These are phyloP conservation scores for Oreotrochilus melanogaster DNA, from an alignment of 2,113 vertebrate genomes.

Conservation along the genomic window DNA sequence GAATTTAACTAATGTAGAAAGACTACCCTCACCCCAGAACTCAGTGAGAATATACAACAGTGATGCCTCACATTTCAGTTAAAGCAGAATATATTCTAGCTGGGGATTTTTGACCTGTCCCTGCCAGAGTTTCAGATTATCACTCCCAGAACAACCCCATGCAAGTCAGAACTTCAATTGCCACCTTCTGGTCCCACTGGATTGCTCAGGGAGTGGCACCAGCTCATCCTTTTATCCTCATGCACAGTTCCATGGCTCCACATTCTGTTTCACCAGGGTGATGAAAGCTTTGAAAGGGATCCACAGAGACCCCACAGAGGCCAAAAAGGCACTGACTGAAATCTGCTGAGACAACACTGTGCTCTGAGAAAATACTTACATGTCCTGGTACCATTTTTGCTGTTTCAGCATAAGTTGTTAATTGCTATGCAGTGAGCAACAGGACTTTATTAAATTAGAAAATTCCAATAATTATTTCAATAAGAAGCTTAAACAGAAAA, in stretches of 20 bases:
- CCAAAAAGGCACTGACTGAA: neutral
- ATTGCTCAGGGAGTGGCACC: neutral
- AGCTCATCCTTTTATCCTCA: neutral
- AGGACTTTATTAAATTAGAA: neutral
- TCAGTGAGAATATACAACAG: neutral
- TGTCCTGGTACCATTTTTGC: neutral
- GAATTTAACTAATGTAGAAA: neutral
- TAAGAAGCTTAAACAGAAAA: neutral
- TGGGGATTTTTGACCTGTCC: neutral
- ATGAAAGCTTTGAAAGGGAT: neutral
- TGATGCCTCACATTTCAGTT: neutral
- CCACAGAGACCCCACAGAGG: neutral
- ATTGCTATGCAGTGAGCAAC: neutral
- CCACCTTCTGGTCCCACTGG: neutral
- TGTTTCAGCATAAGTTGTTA: neutral
- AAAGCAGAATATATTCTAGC: neutral
- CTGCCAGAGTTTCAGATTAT: neutral
- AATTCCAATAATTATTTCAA: neutral
- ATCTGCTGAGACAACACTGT: neutral
- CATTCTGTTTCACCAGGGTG: neutral
- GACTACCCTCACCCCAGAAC: neutral
- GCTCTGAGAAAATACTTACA: neutral
- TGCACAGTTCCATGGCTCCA: fast-evolving
- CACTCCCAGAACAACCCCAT: neutral
- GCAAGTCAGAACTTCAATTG: neutral